Base-by-base conservation (phyloP, 1,140 invertebrate genomes). In the Sitobion miscanthi region DNA sequence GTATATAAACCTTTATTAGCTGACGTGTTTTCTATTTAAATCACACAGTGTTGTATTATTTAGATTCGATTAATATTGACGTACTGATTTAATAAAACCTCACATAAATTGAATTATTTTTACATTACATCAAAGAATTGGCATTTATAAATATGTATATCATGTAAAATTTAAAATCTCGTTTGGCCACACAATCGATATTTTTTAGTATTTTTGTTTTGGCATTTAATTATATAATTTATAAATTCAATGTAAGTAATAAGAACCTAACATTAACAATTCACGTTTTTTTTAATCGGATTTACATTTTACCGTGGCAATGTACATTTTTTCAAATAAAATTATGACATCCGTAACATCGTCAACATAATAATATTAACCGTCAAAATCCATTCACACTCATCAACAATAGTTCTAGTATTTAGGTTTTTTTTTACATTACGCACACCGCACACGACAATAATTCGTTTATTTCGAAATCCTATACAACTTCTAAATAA, bases 391-490 rank as follows among this genome's bases (percentile, higher is more conserved):
- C 45, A n/a, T 87, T 87, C 49, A n/a, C 17, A 87, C 17, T 87
- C 85, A 47, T 87, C 85, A 87, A 87, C 85, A 87, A 87, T 87
- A 25, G 45, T 87, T 87, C 30, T 49, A 45, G 45, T 47, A n/a
- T 42, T 5, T 8, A 5, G 30, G 17, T 86, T 45, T 49, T 30
- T 47, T 35, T 87, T 30, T 85, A 25, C 4, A 45, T 85, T 30
- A 42, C 23, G 21, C 45, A n/a, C 45, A 47, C 8, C 7, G 42
- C 42, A 42, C 42, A 87, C 38, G 30, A 47, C 4, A 30, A 47
- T 87, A 87, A 25, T 45, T 83, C 23, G 9, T 45, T 85, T 45
- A 77, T 77, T 77, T 77, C 14, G n/a, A 77, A 77, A 77, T 77
- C 17, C 11, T 35, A n/a, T 77, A 45, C 38, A 25, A 85, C 11